Conservation (phyloP, 2,888 invertebrate genomes). For the Didymodactylos carnosus region DNA sequence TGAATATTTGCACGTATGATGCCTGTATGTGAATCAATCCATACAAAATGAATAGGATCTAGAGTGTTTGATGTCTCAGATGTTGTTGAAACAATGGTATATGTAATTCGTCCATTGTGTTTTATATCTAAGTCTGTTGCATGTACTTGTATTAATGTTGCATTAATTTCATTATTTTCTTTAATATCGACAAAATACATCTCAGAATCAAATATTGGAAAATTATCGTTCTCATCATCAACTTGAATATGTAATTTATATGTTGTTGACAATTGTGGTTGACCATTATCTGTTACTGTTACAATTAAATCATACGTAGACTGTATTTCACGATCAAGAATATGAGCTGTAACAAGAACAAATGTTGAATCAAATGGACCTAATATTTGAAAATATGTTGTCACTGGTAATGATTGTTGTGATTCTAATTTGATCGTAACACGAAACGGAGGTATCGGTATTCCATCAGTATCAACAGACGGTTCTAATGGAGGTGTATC, state of each 20-base stretch:
- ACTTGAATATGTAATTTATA: neutral
- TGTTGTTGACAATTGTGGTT: neutral
- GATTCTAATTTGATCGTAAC: neutral
- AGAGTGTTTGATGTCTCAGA: no score
- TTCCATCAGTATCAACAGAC: no score
- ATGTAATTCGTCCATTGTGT: neutral
- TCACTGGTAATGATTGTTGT: neutral
- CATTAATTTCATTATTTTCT: neutral
- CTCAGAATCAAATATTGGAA: neutral
- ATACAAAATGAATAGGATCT: neutral
- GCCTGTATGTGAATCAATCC: neutral
- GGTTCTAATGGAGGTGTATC: neutral
- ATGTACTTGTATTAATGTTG: neutral
- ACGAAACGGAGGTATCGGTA: neutral
- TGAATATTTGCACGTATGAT: neutral
- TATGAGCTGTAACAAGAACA: neutral
- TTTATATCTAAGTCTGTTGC: neutral
- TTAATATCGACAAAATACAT: neutral
- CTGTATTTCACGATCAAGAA: neutral
- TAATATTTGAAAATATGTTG: neutral
- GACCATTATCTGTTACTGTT: neutral
- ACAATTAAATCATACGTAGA: neutral
- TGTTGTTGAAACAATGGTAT: neutral
- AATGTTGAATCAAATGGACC: conserved; percentile 1
- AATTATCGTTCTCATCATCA: neutral